Evolutionary conservation across 2,888 invertebrate species (phyloP).

Genomic region (Agrypnus murinus): DNA sequence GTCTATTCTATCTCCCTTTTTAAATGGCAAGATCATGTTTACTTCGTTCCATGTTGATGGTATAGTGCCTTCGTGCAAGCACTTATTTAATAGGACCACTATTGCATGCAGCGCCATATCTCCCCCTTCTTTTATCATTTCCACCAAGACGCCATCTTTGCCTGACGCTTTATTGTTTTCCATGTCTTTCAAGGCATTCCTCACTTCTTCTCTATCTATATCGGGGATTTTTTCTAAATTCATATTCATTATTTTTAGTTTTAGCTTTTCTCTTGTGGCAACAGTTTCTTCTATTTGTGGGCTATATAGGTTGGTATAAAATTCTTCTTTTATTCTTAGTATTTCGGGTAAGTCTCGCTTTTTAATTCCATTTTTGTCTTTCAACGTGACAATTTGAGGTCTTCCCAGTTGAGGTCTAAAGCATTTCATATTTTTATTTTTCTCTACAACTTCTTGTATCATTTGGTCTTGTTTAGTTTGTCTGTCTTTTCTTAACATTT

Average conservation of each 20-base stretch:
- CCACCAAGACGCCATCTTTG: constrained; percentile 7
- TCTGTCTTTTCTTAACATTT: background rate
- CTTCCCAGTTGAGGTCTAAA: constrained; percentile 2
- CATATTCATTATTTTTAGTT: background rate
- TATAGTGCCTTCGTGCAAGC: background rate
- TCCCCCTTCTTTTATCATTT: constrained; percentile 6
- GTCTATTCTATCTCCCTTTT: no score
- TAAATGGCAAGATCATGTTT: constrained; percentile 1
- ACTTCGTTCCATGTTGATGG: constrained; percentile 7
- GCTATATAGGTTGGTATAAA: constrained; percentile 1
- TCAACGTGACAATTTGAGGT: background rate
- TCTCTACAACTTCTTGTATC: constrained; percentile 6
- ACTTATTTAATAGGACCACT: background rate
- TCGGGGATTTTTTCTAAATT: constrained; percentile 1
- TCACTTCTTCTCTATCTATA: constrained; percentile 11
- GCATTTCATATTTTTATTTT: constrained; percentile 8
- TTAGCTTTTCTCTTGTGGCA: constrained; percentile 5
- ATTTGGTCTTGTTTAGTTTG: no score
- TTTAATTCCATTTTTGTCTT: constrained; percentile 8
- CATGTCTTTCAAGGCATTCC: constrained; percentile 9
- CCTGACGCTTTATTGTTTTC: constrained; percentile 1
- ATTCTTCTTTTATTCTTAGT: constrained; percentile 1
- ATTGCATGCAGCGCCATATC: background rate
- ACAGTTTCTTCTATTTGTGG: background rate
- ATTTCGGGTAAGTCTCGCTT: background rate